Percentiles rank a stretch among this genome's conserved stretches.
phyloP scores from a whole-genome alignment of 2,797 vertebrate genomes.

The Danio choprae region DNA sequence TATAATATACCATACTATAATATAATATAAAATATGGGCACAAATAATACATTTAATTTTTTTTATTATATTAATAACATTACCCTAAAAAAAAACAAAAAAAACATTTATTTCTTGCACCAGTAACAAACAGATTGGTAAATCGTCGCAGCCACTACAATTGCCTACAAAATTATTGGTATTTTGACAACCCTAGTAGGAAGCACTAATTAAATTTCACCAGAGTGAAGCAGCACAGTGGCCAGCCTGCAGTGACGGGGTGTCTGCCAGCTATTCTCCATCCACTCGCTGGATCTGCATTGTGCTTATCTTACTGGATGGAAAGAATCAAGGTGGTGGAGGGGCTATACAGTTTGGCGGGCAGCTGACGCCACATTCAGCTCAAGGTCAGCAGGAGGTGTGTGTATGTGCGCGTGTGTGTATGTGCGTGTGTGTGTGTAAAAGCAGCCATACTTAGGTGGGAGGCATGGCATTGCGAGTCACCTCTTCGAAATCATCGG shows the following conservation, averaged over 20 bases:
- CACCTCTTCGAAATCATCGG: conserved; percentile 56
- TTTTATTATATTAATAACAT: background rate
- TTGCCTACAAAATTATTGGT: background rate
- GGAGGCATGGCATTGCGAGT: conserved; percentile 49
- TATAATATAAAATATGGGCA: too few relatives aligned
- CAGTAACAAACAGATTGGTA: background rate
- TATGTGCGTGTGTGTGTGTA: background rate
- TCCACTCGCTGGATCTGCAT: conserved; percentile 56
- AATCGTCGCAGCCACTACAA: background rate
- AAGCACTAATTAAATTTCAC: conserved; percentile 53
- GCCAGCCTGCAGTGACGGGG: conserved; percentile 53
- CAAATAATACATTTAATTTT: background rate
- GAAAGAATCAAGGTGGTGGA: conserved; percentile 28
- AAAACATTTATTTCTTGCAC: background rate
- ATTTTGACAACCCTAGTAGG: background rate
- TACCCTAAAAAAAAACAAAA: too few relatives aligned
- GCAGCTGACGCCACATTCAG: conserved; percentile 61
- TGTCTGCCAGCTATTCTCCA: conserved; percentile 29
- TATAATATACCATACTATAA: background rate
- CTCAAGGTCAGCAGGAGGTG: conserved; percentile 56
- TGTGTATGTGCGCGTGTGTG: conserved; percentile 30
- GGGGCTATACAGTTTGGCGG: conserved; percentile 46
- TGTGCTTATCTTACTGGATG: conserved; percentile 55
- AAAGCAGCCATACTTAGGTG: conserved; percentile 17
- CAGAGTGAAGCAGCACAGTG: conserved; percentile 50